Base-by-base conservation (phyloP, 2,113 vertebrate species). In the Synodontis membranacea region DNA sequence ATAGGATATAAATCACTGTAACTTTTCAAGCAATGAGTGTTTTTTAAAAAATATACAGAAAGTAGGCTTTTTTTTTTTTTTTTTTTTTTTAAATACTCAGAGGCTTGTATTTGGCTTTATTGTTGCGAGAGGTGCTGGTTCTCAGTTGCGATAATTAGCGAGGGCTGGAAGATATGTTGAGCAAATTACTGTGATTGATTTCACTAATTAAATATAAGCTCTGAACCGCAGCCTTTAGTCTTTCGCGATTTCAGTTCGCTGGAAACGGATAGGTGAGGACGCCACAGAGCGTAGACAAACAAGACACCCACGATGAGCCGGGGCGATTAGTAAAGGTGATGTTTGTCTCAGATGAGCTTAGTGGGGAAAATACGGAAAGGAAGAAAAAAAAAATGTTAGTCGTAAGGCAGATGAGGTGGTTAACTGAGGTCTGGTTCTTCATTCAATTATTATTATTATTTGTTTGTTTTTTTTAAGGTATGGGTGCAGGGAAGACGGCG, bases 131-230 rank as follows among this genome's bases (percentile, higher is more conserved):
- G 44, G 31, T 31, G 76, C 48, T n/a, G 44, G 23, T 78, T 62
- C 39, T 46, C 39, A 31, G 31, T 34, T 34, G 75, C n/a, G 75
- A 79, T 78, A 75, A 85, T 85, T 79, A 64, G 72, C 25, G 58
- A 62, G 74, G 15, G 74, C 56, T 37, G 31, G 50, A 60, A 52
- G 58, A 84, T 84, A 54, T 34, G 84, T 78, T 42, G 37, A 10
- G 58, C 84, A 79, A 79, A 85, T 48, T 66, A 39, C 44, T 7
- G 58, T 52, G 75, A 85, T 79, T 80, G 76, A 66, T 86, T 80
- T 80, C 46, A 28, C 62, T 86, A 86, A 86, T 68, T 80, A 80
- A 86, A 66, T 28, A 79, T 34, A 79, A 79, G 76, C 84, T 12
- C 46, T 31, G 75, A 86, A 80, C 75, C 48, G 14, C 14, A 54